phyloP scores from a whole-genome alignment of 35 echinoderm and acorn worm genomes.

The Apostichopus japonicus region DNA sequence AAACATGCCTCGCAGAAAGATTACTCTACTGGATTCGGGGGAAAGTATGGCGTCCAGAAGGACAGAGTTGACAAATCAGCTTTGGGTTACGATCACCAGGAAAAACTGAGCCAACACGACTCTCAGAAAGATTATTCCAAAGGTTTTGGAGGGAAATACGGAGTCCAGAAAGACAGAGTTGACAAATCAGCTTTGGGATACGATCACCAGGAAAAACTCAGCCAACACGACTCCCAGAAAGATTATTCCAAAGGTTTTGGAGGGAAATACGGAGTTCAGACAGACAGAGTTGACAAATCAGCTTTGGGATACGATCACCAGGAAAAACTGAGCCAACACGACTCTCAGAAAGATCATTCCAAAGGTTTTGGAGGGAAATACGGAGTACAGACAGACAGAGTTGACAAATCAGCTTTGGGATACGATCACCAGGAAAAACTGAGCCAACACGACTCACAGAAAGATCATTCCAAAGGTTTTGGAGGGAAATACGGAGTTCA shows the following conservation, averaged over 20 bases:
- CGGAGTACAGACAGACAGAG: constrained; percentile 79
- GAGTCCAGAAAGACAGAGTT: constrained; percentile 78
- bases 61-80: constrained; percentile 78
- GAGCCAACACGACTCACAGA: constrained; percentile 87
- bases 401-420: constrained; percentile 82
- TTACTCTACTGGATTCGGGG: constrained; percentile 91
- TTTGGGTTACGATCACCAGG: constrained; percentile 85
- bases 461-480: constrained; percentile 92
- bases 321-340: constrained; percentile 62
- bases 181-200: constrained; percentile 85
- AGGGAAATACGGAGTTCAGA: constrained; percentile 93
- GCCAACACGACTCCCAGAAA: constrained; percentile 89
- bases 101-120: constrained; percentile 71
- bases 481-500: constrained; percentile 88
- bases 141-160: constrained; percentile 94
- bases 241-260: constrained; percentile 92
- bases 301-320: constrained; percentile 70
- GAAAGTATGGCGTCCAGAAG: constrained; percentile 91
- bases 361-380: constrained; percentile 96
- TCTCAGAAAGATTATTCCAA: constrained; percentile 95
- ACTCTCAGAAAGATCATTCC: constrained; percentile 83
- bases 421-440: constrained; percentile 85
- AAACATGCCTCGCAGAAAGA: constrained; percentile 81
- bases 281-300: constrained; percentile 73
- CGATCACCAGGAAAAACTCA: constrained; percentile 73